These are phyloP conservation scores for Lysandra coridon DNA, from an alignment of 2,888 invertebrate species.

Conservation along the genomic window DNA sequence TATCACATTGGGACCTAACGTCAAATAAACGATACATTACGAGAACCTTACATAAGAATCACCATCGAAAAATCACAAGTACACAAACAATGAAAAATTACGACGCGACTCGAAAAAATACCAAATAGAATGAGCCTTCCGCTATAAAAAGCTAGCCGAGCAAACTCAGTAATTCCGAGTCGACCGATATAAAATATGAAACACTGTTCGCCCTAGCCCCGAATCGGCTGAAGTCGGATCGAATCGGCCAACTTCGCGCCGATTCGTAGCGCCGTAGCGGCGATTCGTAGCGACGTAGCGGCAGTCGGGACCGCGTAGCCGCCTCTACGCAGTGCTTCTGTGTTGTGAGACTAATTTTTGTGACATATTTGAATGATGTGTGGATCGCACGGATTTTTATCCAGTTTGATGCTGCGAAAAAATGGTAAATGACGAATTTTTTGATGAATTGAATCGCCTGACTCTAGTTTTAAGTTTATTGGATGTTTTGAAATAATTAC, in stretches of 20 bases:
- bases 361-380: conserved; percentile 61
- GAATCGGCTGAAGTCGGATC: conserved; percentile 50
- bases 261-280: conserved; percentile 62
- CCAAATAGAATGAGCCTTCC: conserved; percentile 64
- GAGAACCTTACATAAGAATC: conserved; percentile 53
- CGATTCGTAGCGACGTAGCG: conserved; percentile 68
- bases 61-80: conserved; percentile 51
- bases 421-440: conserved; percentile 57
- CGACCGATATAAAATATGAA: conserved; percentile 79
- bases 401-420: conserved; percentile 66
- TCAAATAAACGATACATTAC: conserved; percentile 36
- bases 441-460: not conserved
- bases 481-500: not conserved
- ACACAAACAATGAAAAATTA: conserved; percentile 69
- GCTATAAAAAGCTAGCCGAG: conserved; percentile 75
- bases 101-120: conserved; percentile 63
- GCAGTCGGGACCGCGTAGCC: conserved; percentile 64
- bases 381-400: conserved; percentile 51
- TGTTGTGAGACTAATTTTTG: conserved; percentile 52
- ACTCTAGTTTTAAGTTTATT: not conserved
- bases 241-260: conserved; percentile 56
- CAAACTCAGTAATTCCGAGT: conserved; percentile 76
- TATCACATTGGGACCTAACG: conserved; percentile 37
- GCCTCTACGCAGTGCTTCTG: conserved; percentile 56
- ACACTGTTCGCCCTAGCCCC: conserved; percentile 66